phyloP scores from a whole-genome alignment of 1,140 invertebrate species.

The Drosophila funebris region DNA sequence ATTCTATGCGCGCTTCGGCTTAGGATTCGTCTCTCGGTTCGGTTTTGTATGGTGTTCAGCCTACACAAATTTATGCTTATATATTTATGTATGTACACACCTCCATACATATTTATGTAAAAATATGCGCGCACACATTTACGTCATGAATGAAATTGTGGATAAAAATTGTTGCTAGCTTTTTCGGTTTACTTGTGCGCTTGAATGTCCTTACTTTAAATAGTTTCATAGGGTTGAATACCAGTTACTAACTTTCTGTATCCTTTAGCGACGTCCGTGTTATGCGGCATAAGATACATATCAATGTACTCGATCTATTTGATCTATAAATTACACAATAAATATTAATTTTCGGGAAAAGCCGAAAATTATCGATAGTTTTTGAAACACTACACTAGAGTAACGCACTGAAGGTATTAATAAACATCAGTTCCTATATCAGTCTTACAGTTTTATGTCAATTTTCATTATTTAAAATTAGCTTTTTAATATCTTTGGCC shows the following conservation, averaged over 20 bases:
- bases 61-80: constrained; percentile 2
- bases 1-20: neutral
- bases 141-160: constrained; percentile 41
- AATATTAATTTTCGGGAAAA: too few relatives aligned
- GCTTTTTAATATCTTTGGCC: too few relatives aligned
- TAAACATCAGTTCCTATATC: too few relatives aligned
- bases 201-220: neutral
- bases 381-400: too few relatives aligned
- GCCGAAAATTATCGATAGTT: too few relatives aligned
- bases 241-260: neutral
- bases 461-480: too few relatives aligned
- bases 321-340: too few relatives aligned
- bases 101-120: neutral
- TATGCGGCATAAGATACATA: too few relatives aligned
- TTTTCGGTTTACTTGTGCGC: neutral
- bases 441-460: too few relatives aligned
- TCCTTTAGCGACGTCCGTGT: neutral
- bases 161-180: constrained; percentile 21
- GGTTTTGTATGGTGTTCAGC: neutral
- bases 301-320: too few relatives aligned
- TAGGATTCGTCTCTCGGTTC: neutral
- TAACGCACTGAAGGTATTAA: too few relatives aligned
- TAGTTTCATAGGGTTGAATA: neutral
- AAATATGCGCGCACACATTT: constrained; percentile 34
- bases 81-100: neutral